Evolutionary conservation across 2,113 vertebrate species (phyloP), one percentile per base, ranked within the genome.

Genomic region (Grus americana): DNA sequence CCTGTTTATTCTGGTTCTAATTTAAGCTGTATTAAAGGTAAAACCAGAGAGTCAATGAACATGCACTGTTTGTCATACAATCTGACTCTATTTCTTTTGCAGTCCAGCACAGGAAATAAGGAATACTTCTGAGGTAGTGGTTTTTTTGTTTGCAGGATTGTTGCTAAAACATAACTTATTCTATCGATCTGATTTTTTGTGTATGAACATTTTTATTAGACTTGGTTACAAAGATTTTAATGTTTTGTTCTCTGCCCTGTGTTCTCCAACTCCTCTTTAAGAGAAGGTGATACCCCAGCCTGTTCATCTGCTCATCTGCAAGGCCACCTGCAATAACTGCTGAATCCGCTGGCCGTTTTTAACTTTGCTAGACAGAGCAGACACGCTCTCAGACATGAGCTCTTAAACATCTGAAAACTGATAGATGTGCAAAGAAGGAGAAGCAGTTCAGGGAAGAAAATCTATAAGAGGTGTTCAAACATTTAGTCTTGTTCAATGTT

Each of bases 301-400:
- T 92, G 38, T 71, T 89, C 23, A 36, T 83, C 74, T 80, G 55
- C 70, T 87, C 52, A 23, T 79, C 74, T 95, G 58, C 54, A 54
- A 90, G 74, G 38, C 42, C 57, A 88, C 58, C 78, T 86, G 71
- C 61, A 91, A n/a, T 13, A 76, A 42, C 40, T 80, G 54, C 34
- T 62, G 63, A 76, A 50, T 38, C 63, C 5, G 0, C 62, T 88
- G 91, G 54, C 40, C 58, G 12, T 40, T 83, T 85, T 90, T 15
- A 86, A 18, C 66, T 66, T 74, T 49, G 44, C 49, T 44, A 23
- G 67, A 75, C 62, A 66, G 63, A 73, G 14, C 42, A 83, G 75
- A 54, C 38, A 21, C 1, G 0, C n/a, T 32, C 34, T 67, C 54
- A 40, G 49, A 78, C 0, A 0, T 59, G 73, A 82, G 62, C 61